Evolutionary conservation across 2,888 invertebrate species (phyloP).

Genomic region (Catocala sponsa): DNA sequence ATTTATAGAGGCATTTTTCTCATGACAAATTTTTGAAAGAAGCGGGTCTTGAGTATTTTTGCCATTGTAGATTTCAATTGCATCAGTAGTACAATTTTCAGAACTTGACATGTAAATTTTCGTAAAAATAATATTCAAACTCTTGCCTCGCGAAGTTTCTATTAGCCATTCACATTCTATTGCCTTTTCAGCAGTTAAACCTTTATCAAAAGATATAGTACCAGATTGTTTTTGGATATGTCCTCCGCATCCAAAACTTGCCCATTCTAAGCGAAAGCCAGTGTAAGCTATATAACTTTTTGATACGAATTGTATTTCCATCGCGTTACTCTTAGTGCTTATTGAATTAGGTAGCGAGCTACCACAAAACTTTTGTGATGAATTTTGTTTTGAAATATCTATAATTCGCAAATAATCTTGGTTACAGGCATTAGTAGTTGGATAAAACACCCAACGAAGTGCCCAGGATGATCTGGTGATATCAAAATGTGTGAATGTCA

Average conservation of each 20-base stretch:
- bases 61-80: constrained; percentile 91
- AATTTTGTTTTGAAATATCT: constrained; percentile 70
- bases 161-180: constrained; percentile 93
- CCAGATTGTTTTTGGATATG: constrained; percentile 87
- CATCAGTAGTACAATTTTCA: constrained; percentile 89
- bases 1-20: constrained; percentile 76
- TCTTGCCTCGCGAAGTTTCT: constrained; percentile 89
- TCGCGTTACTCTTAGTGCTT: constrained; percentile 85
- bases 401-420: constrained; percentile 89
- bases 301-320: constrained; percentile 90
- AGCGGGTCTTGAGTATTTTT: constrained; percentile 86
- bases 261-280: constrained; percentile 96
- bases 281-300: constrained; percentile 82
- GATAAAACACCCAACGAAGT: constrained; percentile 26
- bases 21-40: constrained; percentile 89
- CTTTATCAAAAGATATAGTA: constrained; percentile 89
- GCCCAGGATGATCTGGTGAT: constrained; percentile 43
- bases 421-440: constrained; percentile 70
- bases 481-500: constrained; percentile 94
- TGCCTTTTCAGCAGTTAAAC: constrained; percentile 85
- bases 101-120: constrained; percentile 89
- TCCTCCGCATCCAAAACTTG: constrained; percentile 93
- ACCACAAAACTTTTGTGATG: constrained; percentile 80
- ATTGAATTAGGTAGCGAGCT: constrained; percentile 81
- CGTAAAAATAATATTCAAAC: constrained; percentile 90